phyloP scores from a whole-genome alignment of 2,797 vertebrate genomes.

The Acanthopagrus latus region DNA sequence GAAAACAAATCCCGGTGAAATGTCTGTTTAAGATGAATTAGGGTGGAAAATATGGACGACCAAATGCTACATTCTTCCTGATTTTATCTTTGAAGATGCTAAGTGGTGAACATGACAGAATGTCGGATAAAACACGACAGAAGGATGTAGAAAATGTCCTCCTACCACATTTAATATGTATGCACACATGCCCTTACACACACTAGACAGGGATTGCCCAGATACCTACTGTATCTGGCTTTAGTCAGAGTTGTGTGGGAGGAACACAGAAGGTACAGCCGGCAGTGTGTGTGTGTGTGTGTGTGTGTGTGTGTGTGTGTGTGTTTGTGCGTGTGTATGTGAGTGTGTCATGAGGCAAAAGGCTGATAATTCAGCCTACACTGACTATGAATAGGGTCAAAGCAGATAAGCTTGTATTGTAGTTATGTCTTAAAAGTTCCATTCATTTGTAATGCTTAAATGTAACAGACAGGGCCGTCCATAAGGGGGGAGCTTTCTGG shows the following conservation, averaged over 20 bases:
- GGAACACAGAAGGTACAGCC: conserved; percentile 66
- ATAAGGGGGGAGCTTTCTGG: too few relatives aligned
- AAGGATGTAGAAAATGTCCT: conserved; percentile 29
- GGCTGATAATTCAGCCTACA: conserved; percentile 63
- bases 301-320: conserved; percentile 39
- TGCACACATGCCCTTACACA: conserved; percentile 22
- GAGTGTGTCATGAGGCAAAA: conserved; percentile 49
- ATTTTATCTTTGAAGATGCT: background rate
- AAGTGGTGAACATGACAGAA: background rate
- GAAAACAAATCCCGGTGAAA: background rate
- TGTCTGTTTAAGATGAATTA: background rate
- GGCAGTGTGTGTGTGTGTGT: conserved; percentile 53
- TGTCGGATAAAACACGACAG: background rate
- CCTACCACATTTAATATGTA: conserved; percentile 21
- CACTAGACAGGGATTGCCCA: conserved; percentile 70
- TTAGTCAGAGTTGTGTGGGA: conserved; percentile 66
- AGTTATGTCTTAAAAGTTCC: conserved; percentile 48
- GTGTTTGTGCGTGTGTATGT: conserved; percentile 37
- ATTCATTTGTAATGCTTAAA: conserved; percentile 54
- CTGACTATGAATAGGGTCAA: conserved; percentile 56
- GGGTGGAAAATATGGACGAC: background rate
- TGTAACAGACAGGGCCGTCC: conserved; percentile 8
- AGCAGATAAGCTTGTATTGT: conserved; percentile 48
- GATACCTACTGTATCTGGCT: conserved; percentile 72
- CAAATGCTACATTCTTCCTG: too few relatives aligned